A percentile compares a stretch with the other conserved stretches of the same genome.
Conservation (phyloP, 2,888 invertebrate genomes). For the Pachydiplax longipennis region DNA sequence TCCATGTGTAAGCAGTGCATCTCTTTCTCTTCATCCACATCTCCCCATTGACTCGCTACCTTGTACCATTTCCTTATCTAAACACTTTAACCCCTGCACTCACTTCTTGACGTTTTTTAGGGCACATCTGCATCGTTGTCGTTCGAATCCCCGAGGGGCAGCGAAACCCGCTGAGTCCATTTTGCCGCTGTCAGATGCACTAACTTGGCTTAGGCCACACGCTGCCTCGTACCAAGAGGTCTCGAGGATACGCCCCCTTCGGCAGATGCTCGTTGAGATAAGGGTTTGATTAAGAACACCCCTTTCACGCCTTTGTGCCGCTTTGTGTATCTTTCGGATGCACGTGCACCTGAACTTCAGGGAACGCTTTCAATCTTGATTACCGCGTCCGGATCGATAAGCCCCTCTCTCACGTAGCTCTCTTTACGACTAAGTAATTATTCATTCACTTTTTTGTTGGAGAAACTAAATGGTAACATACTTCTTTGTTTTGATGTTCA, state of each 20-base stretch:
- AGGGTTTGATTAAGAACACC: not conserved
- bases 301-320: not conserved
- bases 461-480: no score
- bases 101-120: not conserved
- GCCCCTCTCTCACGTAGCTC: no score
- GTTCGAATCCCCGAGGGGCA: not conserved
- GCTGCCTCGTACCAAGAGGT: not conserved
- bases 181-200: conserved; percentile 31
- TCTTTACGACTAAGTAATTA: no score
- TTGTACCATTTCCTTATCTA: no score
- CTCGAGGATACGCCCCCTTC: not conserved
- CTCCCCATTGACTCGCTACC: no score
- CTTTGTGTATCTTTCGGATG: not conserved
- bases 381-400: not conserved
- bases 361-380: not conserved
- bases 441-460: no score
- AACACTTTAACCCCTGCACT: not conserved
- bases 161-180: conserved; percentile 33
- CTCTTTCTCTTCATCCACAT: not conserved
- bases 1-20: no score
- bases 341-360: not conserved
- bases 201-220: not conserved
- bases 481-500: no score
- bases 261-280: not conserved
- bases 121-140: not conserved